These are phyloP conservation scores for Tachypleus tridentatus DNA, from an alignment of 1,140 invertebrate genomes.

Conservation along the genomic window DNA sequence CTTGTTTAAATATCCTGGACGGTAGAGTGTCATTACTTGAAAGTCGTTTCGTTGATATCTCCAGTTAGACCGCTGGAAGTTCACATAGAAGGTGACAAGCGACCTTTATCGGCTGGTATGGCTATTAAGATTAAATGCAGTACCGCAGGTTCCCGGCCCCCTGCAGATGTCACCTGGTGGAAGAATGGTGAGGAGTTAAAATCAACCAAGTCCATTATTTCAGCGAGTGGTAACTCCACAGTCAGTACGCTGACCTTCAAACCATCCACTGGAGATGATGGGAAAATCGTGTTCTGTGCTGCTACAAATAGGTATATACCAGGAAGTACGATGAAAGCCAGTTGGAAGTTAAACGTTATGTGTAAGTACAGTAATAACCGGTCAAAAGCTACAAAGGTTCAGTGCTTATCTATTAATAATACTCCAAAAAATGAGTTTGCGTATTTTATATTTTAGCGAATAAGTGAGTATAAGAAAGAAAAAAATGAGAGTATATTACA, in stretches of 20 bases:
- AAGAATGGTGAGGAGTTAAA: slow-evolving; percentile 39
- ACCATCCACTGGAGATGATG: slow-evolving; percentile 61
- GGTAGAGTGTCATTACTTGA: no score
- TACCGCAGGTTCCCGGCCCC: slow-evolving; percentile 16
- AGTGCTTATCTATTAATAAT: no score
- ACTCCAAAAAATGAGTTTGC: no score
- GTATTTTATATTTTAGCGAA: no score
- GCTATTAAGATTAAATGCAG: slow-evolving; percentile 20
- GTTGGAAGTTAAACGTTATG: slow-evolving; percentile 19
- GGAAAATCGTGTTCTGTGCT: slow-evolving; percentile 63
- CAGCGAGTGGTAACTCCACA: slow-evolving; percentile 17
- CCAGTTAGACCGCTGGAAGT: slow-evolving; percentile 70
- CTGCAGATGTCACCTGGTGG: slow-evolving; percentile 13
- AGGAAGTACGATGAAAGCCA: slow-evolving; percentile 21
- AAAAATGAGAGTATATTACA: no score
- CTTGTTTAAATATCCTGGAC: no score
- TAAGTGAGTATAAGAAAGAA: no score
- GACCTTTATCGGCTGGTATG: slow-evolving; percentile 11
- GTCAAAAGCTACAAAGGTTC: no score
- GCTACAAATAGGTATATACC: slow-evolving; percentile 54
- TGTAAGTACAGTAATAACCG: slow-evolving; percentile 16
- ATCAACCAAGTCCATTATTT: slow-evolving; percentile 30
- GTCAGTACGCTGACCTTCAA: slow-evolving; percentile 27
- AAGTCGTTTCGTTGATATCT: no score
- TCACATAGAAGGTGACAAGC: slow-evolving; percentile 38